Conservation (phyloP, 2,888 invertebrate species). For the Agonopterix subpropinquella region DNA sequence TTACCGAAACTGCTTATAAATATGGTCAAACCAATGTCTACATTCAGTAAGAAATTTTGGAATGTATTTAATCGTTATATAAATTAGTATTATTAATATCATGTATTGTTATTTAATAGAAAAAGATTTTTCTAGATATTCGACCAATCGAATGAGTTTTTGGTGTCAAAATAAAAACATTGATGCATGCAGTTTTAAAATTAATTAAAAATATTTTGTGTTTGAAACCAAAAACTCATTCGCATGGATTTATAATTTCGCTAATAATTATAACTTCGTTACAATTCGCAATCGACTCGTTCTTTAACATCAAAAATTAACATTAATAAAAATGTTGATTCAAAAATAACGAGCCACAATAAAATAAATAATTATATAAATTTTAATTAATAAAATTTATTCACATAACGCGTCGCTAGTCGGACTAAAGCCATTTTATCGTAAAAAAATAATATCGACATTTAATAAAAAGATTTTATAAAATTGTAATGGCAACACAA, state of each 20-base stretch:
- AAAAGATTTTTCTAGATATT: constrained; percentile 7
- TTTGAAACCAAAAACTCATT: neutral
- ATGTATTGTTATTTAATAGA: constrained; percentile 3
- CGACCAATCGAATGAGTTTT: constrained; percentile 1
- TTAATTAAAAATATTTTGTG: neutral
- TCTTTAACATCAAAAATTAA: constrained; percentile 17
- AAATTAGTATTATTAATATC: constrained; percentile 10
- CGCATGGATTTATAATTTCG: constrained; percentile 7
- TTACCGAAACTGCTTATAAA: no score
- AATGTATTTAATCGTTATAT: constrained; percentile 32
- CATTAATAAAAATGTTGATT: constrained; percentile 9
- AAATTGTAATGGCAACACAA: constrained; percentile 10
- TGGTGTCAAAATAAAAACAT: constrained; percentile 1
- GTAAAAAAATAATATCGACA: constrained; percentile 6
- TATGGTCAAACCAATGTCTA: constrained; percentile 1
- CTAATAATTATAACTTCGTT: constrained; percentile 15
- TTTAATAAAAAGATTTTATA: constrained; percentile 9
- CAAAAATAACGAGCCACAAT: constrained; percentile 9
- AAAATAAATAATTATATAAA: constrained; percentile 11
- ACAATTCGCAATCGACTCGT: constrained; percentile 11
- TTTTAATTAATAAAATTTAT: constrained; percentile 6
- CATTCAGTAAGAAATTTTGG: constrained; percentile 41
- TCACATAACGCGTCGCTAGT: constrained; percentile 2
- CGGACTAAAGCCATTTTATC: constrained; percentile 5
- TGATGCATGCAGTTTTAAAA: neutral